Percentiles rank a stretch among this genome's conserved stretches.
Evolutionary conservation across 1,140 invertebrate genomes (phyloP).

Genomic region (Andrena cerasifolii): DNA sequence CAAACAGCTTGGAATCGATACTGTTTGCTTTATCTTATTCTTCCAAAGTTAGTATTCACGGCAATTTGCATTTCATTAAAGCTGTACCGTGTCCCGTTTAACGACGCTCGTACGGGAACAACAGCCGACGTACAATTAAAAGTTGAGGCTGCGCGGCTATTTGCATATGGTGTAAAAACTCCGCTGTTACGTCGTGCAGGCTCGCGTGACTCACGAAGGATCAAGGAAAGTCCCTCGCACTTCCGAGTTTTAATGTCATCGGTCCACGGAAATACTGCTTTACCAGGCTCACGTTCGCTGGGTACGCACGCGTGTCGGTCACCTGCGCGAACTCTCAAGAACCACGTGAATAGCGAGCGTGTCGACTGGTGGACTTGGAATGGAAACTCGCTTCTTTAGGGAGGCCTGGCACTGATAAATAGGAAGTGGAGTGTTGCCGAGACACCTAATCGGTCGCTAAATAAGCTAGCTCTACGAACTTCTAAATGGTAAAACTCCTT

Average conservation of each 20-base stretch:
- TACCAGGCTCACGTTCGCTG: constrained; percentile 54
- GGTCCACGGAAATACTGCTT: constrained; percentile 63
- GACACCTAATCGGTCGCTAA: no score
- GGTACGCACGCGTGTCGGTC: constrained; percentile 39
- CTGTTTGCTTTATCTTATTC: constrained; percentile 5
- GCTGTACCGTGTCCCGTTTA: constrained; percentile 31
- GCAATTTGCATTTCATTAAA: constrained; percentile 50
- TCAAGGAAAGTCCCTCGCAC: constrained; percentile 31
- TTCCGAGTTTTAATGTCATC: constrained; percentile 59
- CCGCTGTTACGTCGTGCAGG: constrained; percentile 17
- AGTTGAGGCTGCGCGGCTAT: constrained; percentile 26
- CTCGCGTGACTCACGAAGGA: constrained; percentile 64
- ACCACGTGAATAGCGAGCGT: background rate
- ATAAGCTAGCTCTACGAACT: no score
- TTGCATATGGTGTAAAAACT: constrained; percentile 51
- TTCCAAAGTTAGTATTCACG: constrained; percentile 13
- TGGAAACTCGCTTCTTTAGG: constrained; percentile 7
- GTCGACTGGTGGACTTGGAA: background rate
- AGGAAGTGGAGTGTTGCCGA: background rate
- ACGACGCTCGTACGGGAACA: background rate
- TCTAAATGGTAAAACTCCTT: no score
- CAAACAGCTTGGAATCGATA: background rate
- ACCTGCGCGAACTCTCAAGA: background rate
- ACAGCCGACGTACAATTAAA: constrained; percentile 42
- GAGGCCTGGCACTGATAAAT: background rate